Percentiles rank a stretch among this genome's conserved stretches.
Evolutionary conservation across 2,888 invertebrate species (phyloP).

Genomic region (Meliscaeva auricollis): DNA sequence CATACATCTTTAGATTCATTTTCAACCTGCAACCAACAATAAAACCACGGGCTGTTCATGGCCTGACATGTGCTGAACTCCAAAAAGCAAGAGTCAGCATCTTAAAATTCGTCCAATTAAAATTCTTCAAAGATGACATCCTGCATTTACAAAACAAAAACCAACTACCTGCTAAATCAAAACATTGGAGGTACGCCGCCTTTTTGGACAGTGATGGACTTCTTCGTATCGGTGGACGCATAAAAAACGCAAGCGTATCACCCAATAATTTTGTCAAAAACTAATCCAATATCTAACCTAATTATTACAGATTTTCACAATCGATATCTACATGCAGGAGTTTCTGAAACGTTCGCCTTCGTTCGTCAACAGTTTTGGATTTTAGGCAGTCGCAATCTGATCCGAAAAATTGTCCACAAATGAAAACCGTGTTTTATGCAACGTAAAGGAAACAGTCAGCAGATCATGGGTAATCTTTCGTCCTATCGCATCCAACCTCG

Average conservation of each 20-base stretch:
- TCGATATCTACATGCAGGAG: conserved; percentile 30
- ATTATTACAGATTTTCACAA: conserved; percentile 41
- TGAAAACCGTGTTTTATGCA: conserved; percentile 54
- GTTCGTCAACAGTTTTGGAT: conserved; percentile 42
- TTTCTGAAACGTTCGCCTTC: conserved; percentile 22
- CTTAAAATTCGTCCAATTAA: neutral
- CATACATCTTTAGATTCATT: too few species aligned
- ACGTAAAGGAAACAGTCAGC: conserved; percentile 21
- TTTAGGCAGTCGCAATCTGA: conserved; percentile 21
- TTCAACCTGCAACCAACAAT: neutral
- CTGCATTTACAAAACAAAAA: neutral
- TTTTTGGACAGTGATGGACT: neutral
- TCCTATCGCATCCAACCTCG: conserved; percentile 13
- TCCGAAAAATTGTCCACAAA: conserved; percentile 31
- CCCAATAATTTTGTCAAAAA: conserved; percentile 43
- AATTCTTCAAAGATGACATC: conserved; percentile 4
- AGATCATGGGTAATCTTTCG: conserved; percentile 57
- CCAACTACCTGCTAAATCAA: conserved; percentile 6
- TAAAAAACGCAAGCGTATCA: conserved; percentile 29
- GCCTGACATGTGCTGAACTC: neutral
- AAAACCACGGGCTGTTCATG: neutral
- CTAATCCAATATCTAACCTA: conserved; percentile 4
- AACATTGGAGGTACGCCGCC: neutral
- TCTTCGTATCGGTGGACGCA: conserved; percentile 14
- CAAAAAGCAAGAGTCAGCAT: neutral